These are phyloP conservation scores for Notechis scutatus DNA, from an alignment of 2,113 vertebrate species.

Conservation along the genomic window DNA sequence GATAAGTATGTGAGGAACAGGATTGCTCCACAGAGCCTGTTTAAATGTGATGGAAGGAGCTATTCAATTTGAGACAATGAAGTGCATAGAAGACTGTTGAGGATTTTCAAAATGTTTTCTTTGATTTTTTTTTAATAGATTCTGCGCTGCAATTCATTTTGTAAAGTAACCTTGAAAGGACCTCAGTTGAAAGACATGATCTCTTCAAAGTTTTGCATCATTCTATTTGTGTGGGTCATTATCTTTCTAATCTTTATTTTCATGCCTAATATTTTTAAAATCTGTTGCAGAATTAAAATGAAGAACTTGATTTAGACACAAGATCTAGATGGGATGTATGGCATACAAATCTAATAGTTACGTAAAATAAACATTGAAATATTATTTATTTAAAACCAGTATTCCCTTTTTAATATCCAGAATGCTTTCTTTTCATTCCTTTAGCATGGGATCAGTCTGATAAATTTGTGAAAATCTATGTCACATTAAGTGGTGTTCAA, in stretches of 20 bases:
- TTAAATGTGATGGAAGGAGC: not conserved
- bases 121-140: not conserved
- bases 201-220: not conserved
- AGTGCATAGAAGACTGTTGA: not conserved
- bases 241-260: not conserved
- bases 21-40: not conserved
- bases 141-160: not conserved
- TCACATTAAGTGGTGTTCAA: constrained; percentile 88
- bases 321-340: not conserved
- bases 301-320: not conserved
- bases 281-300: not conserved
- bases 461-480: constrained; percentile 95
- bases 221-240: not conserved
- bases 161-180: not conserved
- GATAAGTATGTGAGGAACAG: not conserved
- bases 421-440: constrained; percentile 25
- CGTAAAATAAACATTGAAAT: not conserved
- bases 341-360: not conserved
- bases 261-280: not conserved
- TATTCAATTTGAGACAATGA: not conserved
- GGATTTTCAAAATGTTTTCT: not conserved
- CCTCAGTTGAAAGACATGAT: not conserved
- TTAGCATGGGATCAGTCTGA: constrained; percentile 98
- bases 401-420: not conserved
- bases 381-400: not conserved